Conservation (phyloP, 2,113 vertebrate genomes). For the Heterotis niloticus region DNA sequence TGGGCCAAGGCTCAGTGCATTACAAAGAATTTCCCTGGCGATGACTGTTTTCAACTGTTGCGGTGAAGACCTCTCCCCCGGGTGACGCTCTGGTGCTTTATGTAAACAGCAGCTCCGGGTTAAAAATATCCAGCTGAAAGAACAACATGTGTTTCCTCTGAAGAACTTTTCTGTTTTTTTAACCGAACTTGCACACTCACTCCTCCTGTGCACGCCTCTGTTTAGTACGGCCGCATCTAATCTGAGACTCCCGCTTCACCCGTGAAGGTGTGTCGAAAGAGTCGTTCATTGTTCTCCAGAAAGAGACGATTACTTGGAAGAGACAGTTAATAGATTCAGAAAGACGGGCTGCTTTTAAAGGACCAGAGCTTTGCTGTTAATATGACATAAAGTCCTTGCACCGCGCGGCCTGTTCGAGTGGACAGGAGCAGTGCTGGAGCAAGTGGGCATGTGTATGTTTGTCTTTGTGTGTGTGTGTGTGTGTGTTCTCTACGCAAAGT, state of each 20-base stretch:
- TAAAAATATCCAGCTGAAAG: conserved; percentile 25
- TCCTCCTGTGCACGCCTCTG: background rate
- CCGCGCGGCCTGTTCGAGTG: background rate
- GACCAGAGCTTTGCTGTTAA: background rate
- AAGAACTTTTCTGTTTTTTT: background rate
- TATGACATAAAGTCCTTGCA: too few relatives aligned
- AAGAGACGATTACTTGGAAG: background rate
- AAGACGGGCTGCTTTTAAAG: background rate
- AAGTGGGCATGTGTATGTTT: background rate
- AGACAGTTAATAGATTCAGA: background rate
- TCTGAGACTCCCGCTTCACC: background rate
- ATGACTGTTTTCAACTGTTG: conserved; percentile 1
- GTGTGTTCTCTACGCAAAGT: conserved; percentile 10
- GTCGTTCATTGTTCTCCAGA: too few relatives aligned
- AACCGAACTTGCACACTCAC: conserved; percentile 2
- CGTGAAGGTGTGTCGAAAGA: background rate
- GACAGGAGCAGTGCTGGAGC: background rate
- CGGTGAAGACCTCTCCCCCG: background rate
- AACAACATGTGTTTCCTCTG: conserved; percentile 26
- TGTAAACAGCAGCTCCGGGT: conserved; percentile 44
- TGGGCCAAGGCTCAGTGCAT: background rate
- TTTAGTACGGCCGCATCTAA: background rate
- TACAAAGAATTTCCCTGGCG: conserved; percentile 10
- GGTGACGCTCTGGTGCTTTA: background rate
- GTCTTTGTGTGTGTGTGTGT: conserved; percentile 21